A percentile compares a stretch with the other conserved stretches of the same genome.
phyloP scores from a whole-genome alignment of 23 tunicate species.

The Pegea sp. region DNA sequence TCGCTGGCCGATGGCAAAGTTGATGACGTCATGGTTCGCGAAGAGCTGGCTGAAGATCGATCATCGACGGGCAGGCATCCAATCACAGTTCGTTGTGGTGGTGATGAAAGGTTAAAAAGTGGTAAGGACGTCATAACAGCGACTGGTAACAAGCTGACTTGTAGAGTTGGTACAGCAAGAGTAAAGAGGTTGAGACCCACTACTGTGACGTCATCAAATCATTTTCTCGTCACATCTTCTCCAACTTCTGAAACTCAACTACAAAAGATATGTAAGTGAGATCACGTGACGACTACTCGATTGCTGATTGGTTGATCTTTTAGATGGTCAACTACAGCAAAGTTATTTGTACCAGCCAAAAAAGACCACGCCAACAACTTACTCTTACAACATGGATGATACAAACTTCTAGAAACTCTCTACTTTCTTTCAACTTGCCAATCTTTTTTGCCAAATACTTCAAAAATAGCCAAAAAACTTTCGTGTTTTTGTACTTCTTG shows the following conservation, averaged over 20 bases:
- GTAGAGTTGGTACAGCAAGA: not conserved
- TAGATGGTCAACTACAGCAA: not conserved
- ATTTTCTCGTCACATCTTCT: too few relatives aligned
- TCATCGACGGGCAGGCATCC: not conserved
- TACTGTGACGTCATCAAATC: not conserved
- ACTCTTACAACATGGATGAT: not conserved
- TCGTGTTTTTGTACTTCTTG: too few relatives aligned
- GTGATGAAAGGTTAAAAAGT: constrained; percentile 1
- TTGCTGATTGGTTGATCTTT: too few relatives aligned
- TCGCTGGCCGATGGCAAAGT: too few relatives aligned
- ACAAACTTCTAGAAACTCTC: not conserved
- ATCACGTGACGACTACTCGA: too few relatives aligned
- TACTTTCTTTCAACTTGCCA: too few relatives aligned
- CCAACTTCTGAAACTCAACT: too few relatives aligned
- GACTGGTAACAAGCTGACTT: too few relatives aligned
- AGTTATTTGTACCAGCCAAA: not conserved
- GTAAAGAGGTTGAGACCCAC: not conserved
- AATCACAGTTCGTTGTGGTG: not conserved
- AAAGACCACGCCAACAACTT: not conserved
- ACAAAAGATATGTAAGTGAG: too few relatives aligned
- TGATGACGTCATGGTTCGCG: too few relatives aligned
- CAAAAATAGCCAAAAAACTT: too few relatives aligned
- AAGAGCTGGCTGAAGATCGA: not conserved
- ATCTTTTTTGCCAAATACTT: too few relatives aligned
- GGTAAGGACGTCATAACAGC: not conserved